Conservation (phyloP, 2,888 invertebrate species). For the Cryptocephalus moraei region DNA sequence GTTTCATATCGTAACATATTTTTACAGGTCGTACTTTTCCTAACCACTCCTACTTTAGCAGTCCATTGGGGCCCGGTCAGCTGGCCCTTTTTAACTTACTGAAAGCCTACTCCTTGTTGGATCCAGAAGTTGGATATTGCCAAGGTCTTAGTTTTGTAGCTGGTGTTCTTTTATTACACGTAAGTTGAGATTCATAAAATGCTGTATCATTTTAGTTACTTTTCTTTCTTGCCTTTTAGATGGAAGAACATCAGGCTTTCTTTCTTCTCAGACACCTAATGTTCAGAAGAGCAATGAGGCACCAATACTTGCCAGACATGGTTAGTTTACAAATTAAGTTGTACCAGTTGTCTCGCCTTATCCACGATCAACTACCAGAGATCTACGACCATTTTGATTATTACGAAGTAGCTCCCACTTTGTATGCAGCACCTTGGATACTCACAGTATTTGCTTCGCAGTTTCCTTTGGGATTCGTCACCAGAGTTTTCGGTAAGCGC, state of each 20-base stretch:
- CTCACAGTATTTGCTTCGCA: slow-evolving; percentile 93
- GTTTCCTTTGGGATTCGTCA: slow-evolving; percentile 91
- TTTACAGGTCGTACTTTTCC: slow-evolving; percentile 73
- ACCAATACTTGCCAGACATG: slow-evolving; percentile 92
- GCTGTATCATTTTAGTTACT: too few relatives aligned
- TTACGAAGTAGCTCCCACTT: slow-evolving; percentile 85
- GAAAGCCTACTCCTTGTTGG: slow-evolving; percentile 90
- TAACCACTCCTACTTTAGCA: slow-evolving; percentile 85
- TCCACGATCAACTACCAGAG: slow-evolving; percentile 79
- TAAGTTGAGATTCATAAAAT: slow-evolving; percentile 42
- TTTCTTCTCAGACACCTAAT: slow-evolving; percentile 79
- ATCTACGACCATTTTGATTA: slow-evolving; percentile 78
- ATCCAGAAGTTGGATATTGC: slow-evolving; percentile 92
- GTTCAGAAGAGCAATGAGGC: slow-evolving; percentile 79
- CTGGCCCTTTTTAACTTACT: slow-evolving; percentile 86
- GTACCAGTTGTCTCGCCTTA: slow-evolving; percentile 84
- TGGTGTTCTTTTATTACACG: slow-evolving; percentile 85
- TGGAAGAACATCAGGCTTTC: slow-evolving; percentile 88
- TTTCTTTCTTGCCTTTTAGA: slow-evolving; percentile 46
- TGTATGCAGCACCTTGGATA: slow-evolving; percentile 97
- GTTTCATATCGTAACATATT: not conserved
- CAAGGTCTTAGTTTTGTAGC: slow-evolving; percentile 95
- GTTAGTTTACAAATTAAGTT: slow-evolving; percentile 78
- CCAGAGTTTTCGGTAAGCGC: slow-evolving; percentile 78
- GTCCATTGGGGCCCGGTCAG: slow-evolving; percentile 87